Percentiles rank a stretch among this genome's conserved stretches.
Conservation (phyloP, 2,888 invertebrate genomes). For the Cephus rjabovi region DNA sequence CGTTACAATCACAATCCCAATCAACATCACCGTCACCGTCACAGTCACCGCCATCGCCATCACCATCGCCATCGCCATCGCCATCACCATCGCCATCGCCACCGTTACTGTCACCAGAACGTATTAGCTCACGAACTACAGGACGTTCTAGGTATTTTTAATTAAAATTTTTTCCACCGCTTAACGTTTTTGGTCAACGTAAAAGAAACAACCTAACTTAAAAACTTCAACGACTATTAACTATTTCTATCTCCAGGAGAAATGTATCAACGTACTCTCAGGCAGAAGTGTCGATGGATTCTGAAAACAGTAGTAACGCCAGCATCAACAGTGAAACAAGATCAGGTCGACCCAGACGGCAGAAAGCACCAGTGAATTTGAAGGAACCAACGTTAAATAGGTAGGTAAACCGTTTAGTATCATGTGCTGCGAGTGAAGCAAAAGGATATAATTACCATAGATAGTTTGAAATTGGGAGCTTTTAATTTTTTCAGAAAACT, state of each 20-base stretch:
- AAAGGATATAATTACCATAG: no score
- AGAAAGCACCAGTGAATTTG: constrained; percentile 48
- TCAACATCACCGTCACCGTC: no score
- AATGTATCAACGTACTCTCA: constrained; percentile 4
- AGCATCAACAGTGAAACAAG: constrained; percentile 30
- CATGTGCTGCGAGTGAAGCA: no score
- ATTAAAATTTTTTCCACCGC: neutral
- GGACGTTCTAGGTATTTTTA: neutral
- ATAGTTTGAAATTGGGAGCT: constrained; percentile 6
- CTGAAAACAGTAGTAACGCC: constrained; percentile 41
- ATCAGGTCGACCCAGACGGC: constrained; percentile 46
- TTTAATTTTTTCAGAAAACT: constrained; percentile 41
- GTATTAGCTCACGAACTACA: constrained; percentile 2
- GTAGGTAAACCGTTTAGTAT: constrained; percentile 32
- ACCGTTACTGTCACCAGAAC: neutral
- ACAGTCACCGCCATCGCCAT: no score
- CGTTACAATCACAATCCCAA: no score
- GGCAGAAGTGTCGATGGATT: constrained; percentile 38
- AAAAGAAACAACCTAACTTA: neutral
- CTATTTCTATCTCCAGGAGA: neutral
- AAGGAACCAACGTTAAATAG: constrained; percentile 50
- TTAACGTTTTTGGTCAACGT: neutral
- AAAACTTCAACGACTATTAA: no score
- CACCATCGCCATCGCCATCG: no score
- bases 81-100: no score